A percentile compares a stretch with the other conserved stretches of the same genome.
Conservation (phyloP, 2,888 invertebrate genomes). For the Rotaria socialis region DNA sequence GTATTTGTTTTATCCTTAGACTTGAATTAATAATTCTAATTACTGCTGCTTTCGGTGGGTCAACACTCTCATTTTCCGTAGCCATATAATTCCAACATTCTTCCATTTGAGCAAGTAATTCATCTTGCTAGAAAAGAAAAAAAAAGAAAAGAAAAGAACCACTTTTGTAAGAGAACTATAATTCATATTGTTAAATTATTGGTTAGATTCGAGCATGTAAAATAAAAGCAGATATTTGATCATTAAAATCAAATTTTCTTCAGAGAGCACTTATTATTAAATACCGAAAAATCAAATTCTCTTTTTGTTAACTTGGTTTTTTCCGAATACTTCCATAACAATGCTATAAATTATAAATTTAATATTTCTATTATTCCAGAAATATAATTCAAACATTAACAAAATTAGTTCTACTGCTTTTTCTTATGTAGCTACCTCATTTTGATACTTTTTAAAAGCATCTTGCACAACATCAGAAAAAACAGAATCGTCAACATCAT, state of each 20-base stretch:
- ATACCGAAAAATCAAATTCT: not conserved
- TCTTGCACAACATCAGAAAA: conserved; percentile 5
- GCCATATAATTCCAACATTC: conserved; percentile 4
- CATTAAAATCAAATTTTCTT: not conserved
- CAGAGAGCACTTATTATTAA: not conserved
- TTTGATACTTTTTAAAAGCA: not conserved
- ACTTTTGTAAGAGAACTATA: too few relatives aligned
- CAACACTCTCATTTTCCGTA: not conserved
- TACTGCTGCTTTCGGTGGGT: not conserved
- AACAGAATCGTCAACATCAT: not conserved
- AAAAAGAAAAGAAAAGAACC: not conserved
- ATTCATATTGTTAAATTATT: too few relatives aligned
- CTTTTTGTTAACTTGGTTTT: not conserved
- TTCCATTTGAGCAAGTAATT: conserved; percentile 13
- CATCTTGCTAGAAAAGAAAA: not conserved
- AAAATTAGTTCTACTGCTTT: too few relatives aligned
- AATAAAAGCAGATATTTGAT: not conserved
- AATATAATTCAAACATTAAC: not conserved
- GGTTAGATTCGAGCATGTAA: too few relatives aligned
- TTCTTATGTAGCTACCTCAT: not conserved
- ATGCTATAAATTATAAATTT: not conserved
- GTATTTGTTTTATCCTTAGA: too few relatives aligned
- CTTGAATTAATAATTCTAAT: not conserved
- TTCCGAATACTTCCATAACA: not conserved
- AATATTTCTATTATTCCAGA: not conserved